A percentile compares a stretch with the other conserved stretches of the same genome.
These are phyloP conservation scores for Nomada ferruginata DNA, from an alignment of 2,888 invertebrate species.

Conservation along the genomic window DNA sequence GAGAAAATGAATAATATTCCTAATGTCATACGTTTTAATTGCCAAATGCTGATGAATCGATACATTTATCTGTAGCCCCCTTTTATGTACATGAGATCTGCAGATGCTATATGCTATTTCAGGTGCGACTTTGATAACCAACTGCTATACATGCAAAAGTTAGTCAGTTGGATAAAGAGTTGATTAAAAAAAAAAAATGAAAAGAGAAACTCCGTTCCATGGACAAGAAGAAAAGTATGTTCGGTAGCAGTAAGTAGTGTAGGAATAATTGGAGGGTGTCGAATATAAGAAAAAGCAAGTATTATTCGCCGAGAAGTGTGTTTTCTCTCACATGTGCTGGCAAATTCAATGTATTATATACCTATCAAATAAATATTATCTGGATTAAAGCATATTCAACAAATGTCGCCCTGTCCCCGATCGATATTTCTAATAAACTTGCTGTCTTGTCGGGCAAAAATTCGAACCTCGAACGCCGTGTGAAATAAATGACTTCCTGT, in stretches of 20 bases:
- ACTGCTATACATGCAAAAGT: conserved; percentile 12
- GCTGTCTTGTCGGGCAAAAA: no score
- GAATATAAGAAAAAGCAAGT: conserved; percentile 73
- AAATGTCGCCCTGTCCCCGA: no score
- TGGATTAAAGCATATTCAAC: conserved; percentile 53
- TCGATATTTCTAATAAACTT: no score
- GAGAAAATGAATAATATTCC: conserved; percentile 17
- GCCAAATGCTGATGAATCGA: conserved; percentile 42
- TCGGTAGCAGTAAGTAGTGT: conserved; percentile 69
- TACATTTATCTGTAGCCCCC: conserved; percentile 39
- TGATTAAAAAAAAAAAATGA: conserved; percentile 10
- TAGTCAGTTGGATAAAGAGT: conserved; percentile 24
- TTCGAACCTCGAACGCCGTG: no score
- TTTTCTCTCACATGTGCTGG: conserved; percentile 78
- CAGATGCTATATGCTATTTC: conserved; percentile 47
- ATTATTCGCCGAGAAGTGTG: conserved; percentile 79
- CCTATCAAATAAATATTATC: conserved; percentile 77
- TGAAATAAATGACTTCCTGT: no score
- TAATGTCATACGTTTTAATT: conserved; percentile 50
- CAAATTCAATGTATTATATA: conserved; percentile 79
- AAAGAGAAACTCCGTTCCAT: conserved; percentile 51
- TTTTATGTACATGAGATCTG: conserved; percentile 41
- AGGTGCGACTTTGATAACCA: conserved; percentile 38
- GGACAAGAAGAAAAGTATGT: conserved; percentile 49
- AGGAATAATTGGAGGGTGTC: conserved; percentile 59